Base-by-base conservation (phyloP, 2,113 vertebrate genomes). In the Brachirus orientalis region DNA sequence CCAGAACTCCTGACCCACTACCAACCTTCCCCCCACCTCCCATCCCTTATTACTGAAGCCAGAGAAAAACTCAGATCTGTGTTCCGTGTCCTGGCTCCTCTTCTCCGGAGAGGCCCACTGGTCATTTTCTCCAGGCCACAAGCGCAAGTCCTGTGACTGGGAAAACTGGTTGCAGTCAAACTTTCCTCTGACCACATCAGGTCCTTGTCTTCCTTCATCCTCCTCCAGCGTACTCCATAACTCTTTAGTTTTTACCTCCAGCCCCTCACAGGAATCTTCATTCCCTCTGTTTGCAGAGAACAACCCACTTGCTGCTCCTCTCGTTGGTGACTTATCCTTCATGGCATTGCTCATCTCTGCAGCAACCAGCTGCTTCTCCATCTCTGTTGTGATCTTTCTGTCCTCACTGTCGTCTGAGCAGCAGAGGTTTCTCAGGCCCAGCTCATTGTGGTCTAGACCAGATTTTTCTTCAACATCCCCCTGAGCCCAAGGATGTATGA, bases 91-190 rank as follows among this genome's bases (percentile, higher is more conserved):
- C 14, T 80, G 83, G 62, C 58, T 64, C 33, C 77, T 86, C 60
- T 67, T 88, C 52, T 94, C 90, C 0, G 92, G 87, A 50, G 86
- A 88, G 13, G 91, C 91, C 92, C 91, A 93, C 74, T 93, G 92
- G 79, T 94, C 88, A 60, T 93, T 94, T 79, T 92, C 92, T 8
- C 84, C 82, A 4, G 90, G 87, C 88, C 91, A 93, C 69, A 92
- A 46, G 28, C 77, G 84, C 10, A 90, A 59, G 17, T 93, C 84
- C 2, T 65, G 71, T 14, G 69, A 65, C 40, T 90, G 77, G 18
- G 86, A 79, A 54, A 90, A 87, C 38, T 77, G 84, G 10, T 89
- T 85, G 58, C 89, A 91, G 68, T 91, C 89, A 13, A 91, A 70
- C 69, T 90, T 88, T 19, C 86, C 89, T 14, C 56, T 86, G 7